Evolutionary conservation across 2,888 invertebrate species (phyloP).

Genomic region (Lithophane ornitopus): DNA sequence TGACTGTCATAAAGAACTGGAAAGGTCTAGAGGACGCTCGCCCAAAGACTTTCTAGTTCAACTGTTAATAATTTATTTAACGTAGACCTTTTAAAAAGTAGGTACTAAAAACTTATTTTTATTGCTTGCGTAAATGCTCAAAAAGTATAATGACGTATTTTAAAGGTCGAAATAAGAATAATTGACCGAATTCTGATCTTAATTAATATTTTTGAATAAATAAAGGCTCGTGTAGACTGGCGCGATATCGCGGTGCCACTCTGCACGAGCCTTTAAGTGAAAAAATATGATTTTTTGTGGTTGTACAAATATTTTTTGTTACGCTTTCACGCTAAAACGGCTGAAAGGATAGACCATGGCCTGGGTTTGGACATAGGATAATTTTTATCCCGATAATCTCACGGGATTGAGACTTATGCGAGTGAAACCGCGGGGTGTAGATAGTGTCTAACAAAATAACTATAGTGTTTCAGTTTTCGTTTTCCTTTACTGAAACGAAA

Average conservation of each 20-base stretch:
- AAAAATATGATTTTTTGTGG: too few species aligned
- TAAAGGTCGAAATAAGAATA: neutral
- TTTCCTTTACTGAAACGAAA: neutral
- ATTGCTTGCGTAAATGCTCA: neutral
- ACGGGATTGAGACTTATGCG: too few species aligned
- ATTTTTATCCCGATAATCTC: too few species aligned
- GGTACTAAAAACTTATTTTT: constrained; percentile 2
- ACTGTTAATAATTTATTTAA: neutral
- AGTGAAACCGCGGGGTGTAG: too few species aligned
- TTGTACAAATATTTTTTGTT: too few species aligned
- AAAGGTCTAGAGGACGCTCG: constrained; percentile 2
- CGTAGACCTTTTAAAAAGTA: neutral
- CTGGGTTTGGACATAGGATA: too few species aligned
- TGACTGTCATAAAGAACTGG: neutral
- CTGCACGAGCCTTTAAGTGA: too few species aligned
- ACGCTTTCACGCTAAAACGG: too few species aligned
- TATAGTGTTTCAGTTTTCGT: neutral
- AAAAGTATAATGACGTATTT: neutral
- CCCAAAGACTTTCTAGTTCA: constrained; percentile 17
- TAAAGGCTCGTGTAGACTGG: too few species aligned
- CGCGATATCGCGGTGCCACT: too few species aligned
- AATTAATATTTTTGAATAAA: too few species aligned
- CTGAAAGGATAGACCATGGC: too few species aligned
- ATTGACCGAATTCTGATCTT: neutral
- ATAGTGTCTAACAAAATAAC: neutral